Evolutionary conservation across 2,888 invertebrate species (phyloP).

Genomic region (Cheilosia vernalis): DNA sequence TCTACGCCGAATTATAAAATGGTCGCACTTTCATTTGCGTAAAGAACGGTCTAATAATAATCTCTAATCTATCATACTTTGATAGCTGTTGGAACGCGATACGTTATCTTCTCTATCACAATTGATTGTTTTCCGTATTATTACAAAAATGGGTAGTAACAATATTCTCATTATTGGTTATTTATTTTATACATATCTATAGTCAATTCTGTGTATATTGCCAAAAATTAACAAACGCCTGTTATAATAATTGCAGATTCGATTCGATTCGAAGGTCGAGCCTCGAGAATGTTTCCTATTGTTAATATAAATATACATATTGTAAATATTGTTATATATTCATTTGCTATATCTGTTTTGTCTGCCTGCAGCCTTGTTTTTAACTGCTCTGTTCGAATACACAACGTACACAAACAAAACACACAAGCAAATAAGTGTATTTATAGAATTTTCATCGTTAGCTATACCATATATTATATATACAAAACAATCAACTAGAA

Average conservation of each 20-base stretch:
- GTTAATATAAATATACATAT: slow-evolving; percentile 7
- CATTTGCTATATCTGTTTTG: slow-evolving; percentile 14
- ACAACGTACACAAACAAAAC: slow-evolving; percentile 1
- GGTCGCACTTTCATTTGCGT: too few species aligned
- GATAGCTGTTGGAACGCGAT: too few species aligned
- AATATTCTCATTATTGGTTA: too few species aligned
- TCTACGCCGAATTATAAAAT: too few species aligned
- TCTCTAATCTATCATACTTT: too few species aligned
- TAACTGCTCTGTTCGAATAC: too few species aligned
- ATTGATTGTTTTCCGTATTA: too few species aligned
- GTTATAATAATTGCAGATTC: slow-evolving; percentile 2
- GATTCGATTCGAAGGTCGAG: slow-evolving; percentile 35
- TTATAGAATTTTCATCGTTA: slow-evolving; percentile 27
- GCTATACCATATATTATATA: background rate
- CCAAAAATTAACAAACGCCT: slow-evolving; percentile 22
- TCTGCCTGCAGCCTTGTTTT: slow-evolving; percentile 35
- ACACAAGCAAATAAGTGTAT: slow-evolving; percentile 23
- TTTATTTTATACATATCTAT: too few species aligned
- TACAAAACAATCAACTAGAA: background rate
- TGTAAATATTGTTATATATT: background rate
- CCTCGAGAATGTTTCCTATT: slow-evolving; percentile 31
- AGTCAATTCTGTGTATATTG: background rate
- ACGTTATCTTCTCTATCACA: too few species aligned
- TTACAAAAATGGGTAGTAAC: too few species aligned
- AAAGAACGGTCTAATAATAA: too few species aligned